Evolutionary conservation across 2,113 vertebrate species (phyloP), one percentile per base, ranked within the genome.

Genomic region (Hippocampus abdominalis): DNA sequence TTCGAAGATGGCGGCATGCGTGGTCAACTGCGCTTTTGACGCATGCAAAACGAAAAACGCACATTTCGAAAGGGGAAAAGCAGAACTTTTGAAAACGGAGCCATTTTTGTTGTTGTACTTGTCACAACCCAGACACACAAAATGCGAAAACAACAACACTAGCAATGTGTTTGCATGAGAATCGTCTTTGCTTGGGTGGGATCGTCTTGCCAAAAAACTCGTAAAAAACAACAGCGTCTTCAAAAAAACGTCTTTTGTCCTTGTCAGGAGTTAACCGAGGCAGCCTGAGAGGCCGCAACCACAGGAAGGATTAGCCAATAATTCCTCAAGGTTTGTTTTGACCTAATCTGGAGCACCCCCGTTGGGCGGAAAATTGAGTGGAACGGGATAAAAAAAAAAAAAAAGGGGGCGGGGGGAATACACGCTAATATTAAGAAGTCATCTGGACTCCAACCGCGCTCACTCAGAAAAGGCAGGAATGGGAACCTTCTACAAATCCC

Each of bases 401-500:
- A 25, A 57, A 29, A 16, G 36, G 23, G 66, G 32, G n/a, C 40
- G 54, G 23, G 66, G 32, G 13, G 40, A 1, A 16, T n/a, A 44
- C n/a, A 64, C 42, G 40, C 15, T 16, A 20, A 46, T 64, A 7
- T 46, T 23, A 10, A 46, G 23, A 70, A 75, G 79, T 62, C 27
- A 53, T 73, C 56, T 78, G 64, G 72, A 74, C 66, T 73, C 54
- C 64, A 25, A 64, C 76, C 75, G 69, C 80, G 69, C 73, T 66
- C 71, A 12, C 10, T 44, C 32, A 25, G 62, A 64, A 44, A 72
- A 75, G 0, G 57, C 64, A 61, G 70, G 54, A 70, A 42, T 2
- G 69, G 12, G 67, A 82, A 72, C 69, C 79, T 71, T 66, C 29
- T 6, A 51, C 65, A 84, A 86, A 89, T 81, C 81, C 40, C 80